Conservation (phyloP, 2,113 vertebrate species). For the Chunga burmeisteri region DNA sequence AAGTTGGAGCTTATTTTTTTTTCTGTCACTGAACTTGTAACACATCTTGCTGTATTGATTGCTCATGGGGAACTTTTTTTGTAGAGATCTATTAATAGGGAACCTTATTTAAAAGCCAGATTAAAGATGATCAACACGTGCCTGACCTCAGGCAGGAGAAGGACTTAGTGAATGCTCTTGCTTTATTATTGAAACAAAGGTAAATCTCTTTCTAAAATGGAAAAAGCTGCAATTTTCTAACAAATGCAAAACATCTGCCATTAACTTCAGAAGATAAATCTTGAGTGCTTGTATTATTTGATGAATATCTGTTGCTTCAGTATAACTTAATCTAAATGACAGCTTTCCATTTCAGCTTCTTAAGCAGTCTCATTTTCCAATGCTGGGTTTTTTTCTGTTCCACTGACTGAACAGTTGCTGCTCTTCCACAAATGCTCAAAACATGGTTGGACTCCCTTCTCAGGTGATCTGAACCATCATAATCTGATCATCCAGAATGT, state of each 20-base stretch:
- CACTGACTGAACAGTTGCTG: not conserved
- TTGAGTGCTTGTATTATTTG: not conserved
- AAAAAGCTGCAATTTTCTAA: not conserved
- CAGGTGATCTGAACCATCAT: not conserved
- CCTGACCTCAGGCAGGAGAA: not conserved
- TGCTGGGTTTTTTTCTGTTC: not conserved
- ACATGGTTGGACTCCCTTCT: not conserved
- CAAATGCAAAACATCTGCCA: conserved; percentile 1
- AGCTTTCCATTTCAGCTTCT: not conserved
- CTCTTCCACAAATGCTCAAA: not conserved
- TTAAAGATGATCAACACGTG: not conserved
- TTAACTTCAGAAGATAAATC: conserved; percentile 1
- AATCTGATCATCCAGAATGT: accelerated
- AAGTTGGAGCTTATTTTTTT: not conserved
- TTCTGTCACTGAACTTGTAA: not conserved
- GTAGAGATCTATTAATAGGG: conserved; percentile 26
- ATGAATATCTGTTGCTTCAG: not conserved
- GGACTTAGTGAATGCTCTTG: not conserved
- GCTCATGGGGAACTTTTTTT: not conserved
- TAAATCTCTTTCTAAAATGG: not conserved
- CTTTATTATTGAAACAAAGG: not conserved
- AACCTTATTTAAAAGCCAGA: conserved; percentile 51
- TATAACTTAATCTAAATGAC: not conserved
- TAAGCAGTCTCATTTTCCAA: not conserved
- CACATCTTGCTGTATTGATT: conserved; percentile 19